These are phyloP conservation scores for Megaceryle maxima DNA, from an alignment of 2,113 vertebrate species.

Conservation along the genomic window DNA sequence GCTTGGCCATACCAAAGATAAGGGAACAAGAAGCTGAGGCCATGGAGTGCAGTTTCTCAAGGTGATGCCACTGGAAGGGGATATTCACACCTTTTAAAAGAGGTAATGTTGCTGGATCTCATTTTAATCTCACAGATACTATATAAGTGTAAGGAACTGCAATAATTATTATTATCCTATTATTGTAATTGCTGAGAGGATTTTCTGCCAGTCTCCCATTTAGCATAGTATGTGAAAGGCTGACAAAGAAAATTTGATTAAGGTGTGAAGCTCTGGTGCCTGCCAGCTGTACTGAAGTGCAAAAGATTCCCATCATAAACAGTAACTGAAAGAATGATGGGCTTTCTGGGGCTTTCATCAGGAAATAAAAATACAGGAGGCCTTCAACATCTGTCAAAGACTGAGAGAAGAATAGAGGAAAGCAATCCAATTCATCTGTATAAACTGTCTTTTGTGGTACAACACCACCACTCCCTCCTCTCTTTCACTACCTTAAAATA, in stretches of 20 bases:
- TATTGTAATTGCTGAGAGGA: conserved; percentile 48
- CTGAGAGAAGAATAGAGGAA: neutral
- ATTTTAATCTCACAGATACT: conserved; percentile 30
- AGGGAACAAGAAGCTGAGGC: neutral
- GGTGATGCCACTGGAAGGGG: neutral
- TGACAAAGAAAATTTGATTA: conserved; percentile 46
- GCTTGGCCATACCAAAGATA: neutral
- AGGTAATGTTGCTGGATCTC: neutral
- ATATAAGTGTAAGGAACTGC: neutral
- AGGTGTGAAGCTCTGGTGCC: conserved; percentile 15
- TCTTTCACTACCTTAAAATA: neutral
- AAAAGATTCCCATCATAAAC: conserved; percentile 40
- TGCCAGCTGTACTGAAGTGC: conserved; percentile 9
- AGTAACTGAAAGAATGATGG: conserved; percentile 10
- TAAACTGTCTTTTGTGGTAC: neutral
- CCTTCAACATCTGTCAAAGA: neutral
- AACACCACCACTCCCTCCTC: neutral
- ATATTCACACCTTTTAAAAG: neutral
- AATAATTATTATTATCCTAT: conserved; percentile 45
- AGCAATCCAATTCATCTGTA: neutral
- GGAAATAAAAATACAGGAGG: conserved; percentile 25
- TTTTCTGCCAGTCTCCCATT: conserved; percentile 39
- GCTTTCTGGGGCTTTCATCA: conserved; percentile 13
- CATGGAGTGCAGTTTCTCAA: neutral
- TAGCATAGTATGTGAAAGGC: neutral